Conservation (phyloP, 2,113 vertebrate genomes). For the Sander vitreus region DNA sequence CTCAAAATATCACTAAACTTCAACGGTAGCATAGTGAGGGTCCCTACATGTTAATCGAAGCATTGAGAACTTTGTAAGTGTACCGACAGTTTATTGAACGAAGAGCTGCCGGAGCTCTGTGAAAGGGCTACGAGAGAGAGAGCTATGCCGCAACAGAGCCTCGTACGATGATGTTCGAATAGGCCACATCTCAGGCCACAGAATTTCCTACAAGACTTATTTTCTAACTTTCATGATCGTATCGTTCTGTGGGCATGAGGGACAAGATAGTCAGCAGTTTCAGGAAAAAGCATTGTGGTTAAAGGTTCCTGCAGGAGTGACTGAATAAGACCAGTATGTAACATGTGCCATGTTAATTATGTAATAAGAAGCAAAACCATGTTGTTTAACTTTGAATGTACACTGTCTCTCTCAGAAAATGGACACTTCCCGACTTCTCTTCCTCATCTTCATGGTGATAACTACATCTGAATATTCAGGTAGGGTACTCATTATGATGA, state of each 20-base stretch:
- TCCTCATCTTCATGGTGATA: conserved; percentile 15
- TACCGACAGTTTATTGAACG: no score
- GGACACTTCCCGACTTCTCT: conserved; percentile 18
- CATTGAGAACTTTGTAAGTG: no score
- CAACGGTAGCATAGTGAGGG: no score
- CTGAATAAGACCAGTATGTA: not conserved
- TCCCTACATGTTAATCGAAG: no score
- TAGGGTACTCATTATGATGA: conserved; percentile 3
- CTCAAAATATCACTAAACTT: no score
- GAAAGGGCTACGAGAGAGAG: no score
- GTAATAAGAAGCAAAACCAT: not conserved
- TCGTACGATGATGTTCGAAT: no score
- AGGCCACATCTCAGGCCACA: not conserved
- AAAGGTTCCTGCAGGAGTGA: not conserved
- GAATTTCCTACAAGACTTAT: not conserved
- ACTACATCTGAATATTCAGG: conserved; percentile 21
- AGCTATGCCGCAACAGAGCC: no score
- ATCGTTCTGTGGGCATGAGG: not conserved
- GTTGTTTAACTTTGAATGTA: not conserved
- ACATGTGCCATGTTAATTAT: not conserved
- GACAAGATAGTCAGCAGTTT: no score
- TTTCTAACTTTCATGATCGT: not conserved
- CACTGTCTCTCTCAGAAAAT: conserved; percentile 48
- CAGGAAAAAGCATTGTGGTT: not conserved
- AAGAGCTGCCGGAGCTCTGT: no score